Conservation (phyloP, 2,113 vertebrate genomes). For the Poeciliopsis retropinna region DNA sequence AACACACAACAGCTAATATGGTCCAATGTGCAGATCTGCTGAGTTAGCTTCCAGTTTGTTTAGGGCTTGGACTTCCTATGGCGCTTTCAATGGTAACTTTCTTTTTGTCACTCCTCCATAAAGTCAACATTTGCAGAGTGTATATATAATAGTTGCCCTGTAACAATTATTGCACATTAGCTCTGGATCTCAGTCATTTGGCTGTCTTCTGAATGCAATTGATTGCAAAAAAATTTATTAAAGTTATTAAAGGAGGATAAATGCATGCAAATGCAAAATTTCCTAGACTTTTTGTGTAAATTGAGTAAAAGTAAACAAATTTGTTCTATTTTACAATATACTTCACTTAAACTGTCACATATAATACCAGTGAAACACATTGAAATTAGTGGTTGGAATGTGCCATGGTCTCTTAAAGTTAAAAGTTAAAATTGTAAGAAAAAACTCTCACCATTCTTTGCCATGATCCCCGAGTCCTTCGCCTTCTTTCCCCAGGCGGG, state of each 20-base stretch:
- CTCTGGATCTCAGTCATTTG: too few species aligned
- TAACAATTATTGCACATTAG: too few species aligned
- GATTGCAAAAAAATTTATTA: too few species aligned
- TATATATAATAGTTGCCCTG: too few species aligned
- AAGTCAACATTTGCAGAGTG: too few species aligned
- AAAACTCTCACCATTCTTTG: slow-evolving; percentile 90
- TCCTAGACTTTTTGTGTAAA: too few species aligned
- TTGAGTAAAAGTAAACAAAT: background rate
- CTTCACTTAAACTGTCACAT: background rate
- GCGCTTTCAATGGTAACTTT: background rate
- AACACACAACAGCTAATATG: slow-evolving; percentile 32
- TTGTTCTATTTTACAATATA: background rate
- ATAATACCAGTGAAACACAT: background rate
- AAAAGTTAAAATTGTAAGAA: background rate
- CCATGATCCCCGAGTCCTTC: slow-evolving; percentile 91
- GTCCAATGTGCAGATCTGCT: slow-evolving; percentile 22
- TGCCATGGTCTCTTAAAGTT: background rate
- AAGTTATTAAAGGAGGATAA: too few species aligned
- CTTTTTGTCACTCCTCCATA: background rate
- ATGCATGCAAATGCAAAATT: too few species aligned
- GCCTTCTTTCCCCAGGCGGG: slow-evolving; percentile 93
- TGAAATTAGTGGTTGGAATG: background rate
- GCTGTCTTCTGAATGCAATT: too few species aligned
- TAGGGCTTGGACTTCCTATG: background rate
- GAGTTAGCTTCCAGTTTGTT: slow-evolving; percentile 11